Conservation (phyloP, 2,113 vertebrate species). For the Microcebus jonahi region DNA sequence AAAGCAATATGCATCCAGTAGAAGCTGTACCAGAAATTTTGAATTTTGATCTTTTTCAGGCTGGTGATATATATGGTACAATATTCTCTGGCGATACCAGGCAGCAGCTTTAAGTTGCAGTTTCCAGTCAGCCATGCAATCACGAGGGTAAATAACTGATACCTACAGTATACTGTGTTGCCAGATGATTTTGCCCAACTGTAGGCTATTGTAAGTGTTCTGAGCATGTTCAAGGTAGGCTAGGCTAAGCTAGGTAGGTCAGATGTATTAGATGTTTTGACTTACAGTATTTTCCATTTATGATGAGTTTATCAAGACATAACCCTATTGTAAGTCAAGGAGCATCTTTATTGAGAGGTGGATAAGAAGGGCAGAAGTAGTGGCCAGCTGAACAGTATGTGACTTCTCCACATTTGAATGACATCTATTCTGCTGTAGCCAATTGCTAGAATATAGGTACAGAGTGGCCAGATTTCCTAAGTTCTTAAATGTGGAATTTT, state of each 20-base stretch:
- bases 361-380: not conserved
- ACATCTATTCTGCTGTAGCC: not conserved
- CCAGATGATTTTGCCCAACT: not conserved
- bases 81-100: not conserved
- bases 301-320: not conserved
- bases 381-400: not conserved
- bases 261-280: not conserved
- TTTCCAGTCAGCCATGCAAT: not conserved
- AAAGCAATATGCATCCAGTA: not conserved
- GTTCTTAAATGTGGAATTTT: conserved; percentile 39
- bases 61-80: not conserved
- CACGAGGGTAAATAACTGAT: not conserved
- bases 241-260: not conserved
- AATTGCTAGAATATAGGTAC: not conserved
- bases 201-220: not conserved
- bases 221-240: not conserved
- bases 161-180: not conserved
- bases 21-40: not conserved
- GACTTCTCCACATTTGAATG: not conserved
- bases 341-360: not conserved
- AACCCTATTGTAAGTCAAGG: not conserved
- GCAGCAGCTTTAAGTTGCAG: not conserved
- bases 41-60: not conserved
- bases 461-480: not conserved
- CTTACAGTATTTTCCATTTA: not conserved